Conservation (phyloP, 2,888 invertebrate genomes). For the Scaptomyza tumidula region DNA sequence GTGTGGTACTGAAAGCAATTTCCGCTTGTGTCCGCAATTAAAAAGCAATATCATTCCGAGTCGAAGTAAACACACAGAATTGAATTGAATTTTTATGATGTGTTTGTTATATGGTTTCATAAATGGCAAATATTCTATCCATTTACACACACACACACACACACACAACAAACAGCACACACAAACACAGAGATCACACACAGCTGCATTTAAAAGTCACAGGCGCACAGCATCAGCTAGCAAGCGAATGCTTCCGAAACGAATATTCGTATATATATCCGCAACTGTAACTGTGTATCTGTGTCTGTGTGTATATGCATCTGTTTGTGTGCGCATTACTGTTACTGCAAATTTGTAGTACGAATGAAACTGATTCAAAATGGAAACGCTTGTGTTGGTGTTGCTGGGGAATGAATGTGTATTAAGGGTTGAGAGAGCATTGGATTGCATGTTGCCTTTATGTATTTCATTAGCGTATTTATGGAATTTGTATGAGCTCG, state of each 20-base stretch:
- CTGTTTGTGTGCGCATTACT: constrained; percentile 24
- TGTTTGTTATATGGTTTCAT: constrained; percentile 79
- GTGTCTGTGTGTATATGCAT: neutral
- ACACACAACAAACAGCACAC: constrained; percentile 5
- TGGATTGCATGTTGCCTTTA: constrained; percentile 24
- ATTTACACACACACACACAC: constrained; percentile 15
- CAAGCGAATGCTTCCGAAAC: constrained; percentile 11
- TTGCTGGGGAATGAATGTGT: neutral
- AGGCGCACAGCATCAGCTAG: constrained; percentile 32
- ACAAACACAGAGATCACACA: constrained; percentile 6
- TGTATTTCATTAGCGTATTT: constrained; percentile 75
- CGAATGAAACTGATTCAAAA: constrained; percentile 61
- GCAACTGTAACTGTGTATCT: constrained; percentile 9
- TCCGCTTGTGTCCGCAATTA: constrained; percentile 82
- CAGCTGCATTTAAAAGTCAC: constrained; percentile 31
- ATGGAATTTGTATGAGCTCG: constrained; percentile 66
- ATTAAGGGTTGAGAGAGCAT: constrained; percentile 1
- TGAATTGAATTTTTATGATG: constrained; percentile 79
- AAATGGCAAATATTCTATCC: constrained; percentile 63
- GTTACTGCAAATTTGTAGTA: constrained; percentile 38
- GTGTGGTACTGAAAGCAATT: constrained; percentile 71
- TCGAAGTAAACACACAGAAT: constrained; percentile 69
- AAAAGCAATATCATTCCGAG: constrained; percentile 76
- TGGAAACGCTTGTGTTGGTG: constrained; percentile 11
- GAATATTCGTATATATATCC: constrained; percentile 14